phyloP scores from a whole-genome alignment of 2,888 invertebrate species.

The Aromia moschata region DNA sequence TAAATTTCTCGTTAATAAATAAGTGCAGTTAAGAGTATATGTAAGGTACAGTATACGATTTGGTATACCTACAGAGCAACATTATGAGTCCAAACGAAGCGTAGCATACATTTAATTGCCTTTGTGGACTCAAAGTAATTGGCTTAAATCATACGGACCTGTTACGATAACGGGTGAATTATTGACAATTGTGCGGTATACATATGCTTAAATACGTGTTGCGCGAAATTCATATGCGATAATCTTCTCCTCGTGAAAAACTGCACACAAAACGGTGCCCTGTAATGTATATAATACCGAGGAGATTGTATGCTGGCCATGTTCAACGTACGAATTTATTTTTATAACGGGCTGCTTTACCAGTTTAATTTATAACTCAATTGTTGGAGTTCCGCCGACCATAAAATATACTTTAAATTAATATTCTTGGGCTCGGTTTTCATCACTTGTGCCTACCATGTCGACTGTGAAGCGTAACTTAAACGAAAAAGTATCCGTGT shows the following conservation, averaged over 20 bases:
- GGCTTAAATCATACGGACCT: slow-evolving; percentile 40
- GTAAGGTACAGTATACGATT: no score
- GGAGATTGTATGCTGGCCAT: slow-evolving; percentile 39
- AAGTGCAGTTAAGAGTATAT: no score
- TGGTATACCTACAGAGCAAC: no score
- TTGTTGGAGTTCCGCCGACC: slow-evolving; percentile 34
- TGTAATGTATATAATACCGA: slow-evolving; percentile 40
- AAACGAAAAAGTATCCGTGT: no score
- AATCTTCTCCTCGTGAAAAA: slow-evolving; percentile 37
- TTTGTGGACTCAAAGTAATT: slow-evolving; percentile 30
- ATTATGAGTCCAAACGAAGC: slow-evolving; percentile 27
- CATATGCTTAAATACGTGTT: slow-evolving; percentile 29
- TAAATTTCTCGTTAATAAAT: no score
- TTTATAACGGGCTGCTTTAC: slow-evolving; percentile 38
- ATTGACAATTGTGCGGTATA: slow-evolving; percentile 38
- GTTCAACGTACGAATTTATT: slow-evolving; percentile 42
- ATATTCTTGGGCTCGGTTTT: slow-evolving; percentile 2
- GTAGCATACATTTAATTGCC: slow-evolving; percentile 30
- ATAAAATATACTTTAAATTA: slow-evolving; percentile 26
- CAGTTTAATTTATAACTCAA: slow-evolving; percentile 43
- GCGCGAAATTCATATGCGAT: slow-evolving; percentile 29
- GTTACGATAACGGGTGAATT: slow-evolving; percentile 37
- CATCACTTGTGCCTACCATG: neutral
- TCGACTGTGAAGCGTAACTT: no score
- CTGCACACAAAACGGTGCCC: slow-evolving; percentile 38